Base-by-base conservation (phyloP, 1,140 invertebrate species). In the Augochlora pura region DNA sequence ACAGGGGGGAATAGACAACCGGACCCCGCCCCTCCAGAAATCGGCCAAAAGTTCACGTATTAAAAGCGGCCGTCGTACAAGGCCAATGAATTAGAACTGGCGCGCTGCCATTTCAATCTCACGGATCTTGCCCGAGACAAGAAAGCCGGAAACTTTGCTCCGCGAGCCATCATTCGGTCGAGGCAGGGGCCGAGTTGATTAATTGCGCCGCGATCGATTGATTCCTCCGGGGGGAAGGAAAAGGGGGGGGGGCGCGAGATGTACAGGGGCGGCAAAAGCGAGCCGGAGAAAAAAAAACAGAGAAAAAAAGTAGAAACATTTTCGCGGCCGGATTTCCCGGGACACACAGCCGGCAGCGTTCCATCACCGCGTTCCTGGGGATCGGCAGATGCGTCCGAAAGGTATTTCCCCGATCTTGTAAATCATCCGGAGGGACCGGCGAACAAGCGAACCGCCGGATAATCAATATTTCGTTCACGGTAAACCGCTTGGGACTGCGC, bases 51-150 rank as follows among this genome's bases (percentile, higher is more conserved):
- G 88, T 88, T 88, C 87, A 86, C 86, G 86, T 88, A 90, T 90
- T 90, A 91, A 91, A 89, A 89, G 87, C 84, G 86, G 67, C 67
- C 54, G n/a, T 57, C 54, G 54, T 63, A 63, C 86, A 87, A 89
- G 86, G 88, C 86, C 88, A 91, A 91, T 91, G 89, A 90, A 90
- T 91, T 91, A 91, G 89, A 86, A 91, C 88, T 91, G 91, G 91
- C 90, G 89, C 86, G 81, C 77, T 92, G 91, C 91, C 91, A 92
- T 92, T 92, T 91, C 91, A 92, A 92, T 91, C 88, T 91, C 87
- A 88, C 83, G 87, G 85, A 89, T 88, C 84, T 89, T 91, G 88
- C 72, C 81, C 88, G 87, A 90, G 88, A 90, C 87, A 90, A 87
- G 84, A 86, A 88, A 76, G 82, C 46, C 54, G 80, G 62, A 83